Evolutionary conservation across 2,888 invertebrate species (phyloP), one percentile per base, ranked within the genome.

Genomic region (Lasioglossum pauxillum): DNA sequence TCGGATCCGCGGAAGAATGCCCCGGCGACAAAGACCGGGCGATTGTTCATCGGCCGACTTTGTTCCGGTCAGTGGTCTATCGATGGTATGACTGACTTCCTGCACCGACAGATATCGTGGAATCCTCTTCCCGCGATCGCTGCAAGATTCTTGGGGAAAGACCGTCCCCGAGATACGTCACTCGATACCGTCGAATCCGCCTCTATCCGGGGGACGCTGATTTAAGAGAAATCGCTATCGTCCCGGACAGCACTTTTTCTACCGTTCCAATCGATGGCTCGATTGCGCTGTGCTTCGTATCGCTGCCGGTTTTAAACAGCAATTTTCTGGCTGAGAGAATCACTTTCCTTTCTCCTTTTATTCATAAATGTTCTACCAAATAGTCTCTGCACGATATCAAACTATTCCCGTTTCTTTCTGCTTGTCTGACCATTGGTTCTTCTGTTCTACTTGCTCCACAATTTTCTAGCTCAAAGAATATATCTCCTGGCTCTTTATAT

Each of bases 1-100:
- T 85, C 60, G 72, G 35, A 79, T 75, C 46, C 78, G 67, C 57
- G 74, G 60, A 74, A 60, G 85, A 84, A 80, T 60, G 60, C 53
- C 69, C 19, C 16, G 41, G 38, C 72, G 76, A 83, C 83, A 76
- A 73, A 46, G 74, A n/a, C 38, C 16, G 19, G 14, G 27, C 23
- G 7, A 60, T 60, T n/a, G 79, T 73, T 84, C 57, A 73, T 80
- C 85, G 73, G 57, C 19, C 44, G 69, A 8, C 14, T 49, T 60
- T 19, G 46, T 83, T 69, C 46, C 60, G 79, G 72, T 77, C 75
- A 57, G 19, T 16, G 69, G 38, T 38, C 53, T n/a, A 35, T 60
- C 69, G 77, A 74, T 77, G 69, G 64, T 69, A 57, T 53, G 53
- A 53, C 60, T 73, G 53, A 44, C 27, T n/a, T 53, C 31, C 23